A percentile compares a stretch with the other conserved stretches of the same genome.
These are phyloP conservation scores for Coendou prehensilis DNA, from an alignment of 2,797 vertebrate genomes.

Conservation along the genomic window DNA sequence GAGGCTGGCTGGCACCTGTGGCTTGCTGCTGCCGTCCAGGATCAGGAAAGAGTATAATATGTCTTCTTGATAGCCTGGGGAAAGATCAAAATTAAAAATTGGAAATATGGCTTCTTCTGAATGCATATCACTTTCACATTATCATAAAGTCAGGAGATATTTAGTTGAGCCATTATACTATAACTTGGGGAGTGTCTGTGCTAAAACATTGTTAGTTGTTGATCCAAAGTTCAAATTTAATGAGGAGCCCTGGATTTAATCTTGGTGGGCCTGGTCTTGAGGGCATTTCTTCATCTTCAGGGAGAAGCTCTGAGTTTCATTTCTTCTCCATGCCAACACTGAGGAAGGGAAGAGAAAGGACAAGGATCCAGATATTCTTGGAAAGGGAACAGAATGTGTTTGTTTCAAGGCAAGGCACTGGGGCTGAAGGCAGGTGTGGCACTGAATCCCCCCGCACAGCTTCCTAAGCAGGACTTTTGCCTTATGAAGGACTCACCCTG, in stretches of 20 bases:
- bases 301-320: constrained; percentile 3
- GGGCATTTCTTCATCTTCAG: not conserved
- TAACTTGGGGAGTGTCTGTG: not conserved
- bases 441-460: not conserved
- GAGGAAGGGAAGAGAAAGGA: not conserved
- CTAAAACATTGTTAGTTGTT: not conserved
- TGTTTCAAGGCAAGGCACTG: not conserved
- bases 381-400: not conserved
- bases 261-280: not conserved
- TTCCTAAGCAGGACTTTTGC: not conserved
- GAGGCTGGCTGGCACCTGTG: not conserved
- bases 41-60: too few relatives aligned
- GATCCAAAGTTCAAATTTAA: constrained; percentile 34
- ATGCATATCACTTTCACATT: not conserved
- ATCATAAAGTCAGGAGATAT: not conserved
- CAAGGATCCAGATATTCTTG: not conserved
- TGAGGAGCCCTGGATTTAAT: not conserved
- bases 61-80: not conserved
- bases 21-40: not conserved
- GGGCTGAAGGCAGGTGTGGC: not conserved
- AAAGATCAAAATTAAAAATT: not conserved
- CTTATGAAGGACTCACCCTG: not conserved
- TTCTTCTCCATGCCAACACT: not conserved
- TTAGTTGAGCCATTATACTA: not conserved
- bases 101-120: not conserved